phyloP scores from a whole-genome alignment of 1,140 invertebrate genomes.

The Ceratitis capitata region DNA sequence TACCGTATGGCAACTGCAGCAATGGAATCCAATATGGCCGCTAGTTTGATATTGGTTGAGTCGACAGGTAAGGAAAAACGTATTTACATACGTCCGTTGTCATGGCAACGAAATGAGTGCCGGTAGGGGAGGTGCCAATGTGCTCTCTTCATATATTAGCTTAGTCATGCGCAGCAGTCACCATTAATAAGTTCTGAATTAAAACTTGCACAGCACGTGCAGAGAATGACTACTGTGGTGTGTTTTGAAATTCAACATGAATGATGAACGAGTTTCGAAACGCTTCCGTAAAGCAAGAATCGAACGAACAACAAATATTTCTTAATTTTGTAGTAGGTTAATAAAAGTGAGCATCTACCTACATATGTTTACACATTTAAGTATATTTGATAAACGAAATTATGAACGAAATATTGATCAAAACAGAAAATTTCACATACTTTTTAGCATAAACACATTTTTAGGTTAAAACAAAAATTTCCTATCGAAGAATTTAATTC shows the following conservation, averaged over 20 bases:
- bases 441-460: too few species aligned
- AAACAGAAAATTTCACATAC: too few species aligned
- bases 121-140: neutral
- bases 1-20: conserved; percentile 49
- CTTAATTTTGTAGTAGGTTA: too few species aligned
- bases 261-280: neutral
- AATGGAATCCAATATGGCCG: conserved; percentile 64
- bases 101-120: neutral
- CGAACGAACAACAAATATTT: too few species aligned
- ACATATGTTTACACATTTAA: too few species aligned
- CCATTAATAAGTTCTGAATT: neutral
- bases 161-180: conserved; percentile 15
- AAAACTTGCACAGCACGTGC: neutral
- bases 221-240: neutral
- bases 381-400: too few species aligned
- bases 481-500: too few species aligned
- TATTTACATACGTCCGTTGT: neutral
- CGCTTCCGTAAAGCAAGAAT: neutral
- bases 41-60: conserved; percentile 42
- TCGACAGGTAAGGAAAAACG: neutral
- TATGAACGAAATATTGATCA: too few species aligned
- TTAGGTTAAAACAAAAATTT: too few species aligned
- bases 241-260: neutral
- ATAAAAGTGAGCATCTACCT: too few species aligned
- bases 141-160: neutral